Evolutionary conservation across 2,797 vertebrate species (phyloP).

Genomic region (Cynopterus sphinx): DNA sequence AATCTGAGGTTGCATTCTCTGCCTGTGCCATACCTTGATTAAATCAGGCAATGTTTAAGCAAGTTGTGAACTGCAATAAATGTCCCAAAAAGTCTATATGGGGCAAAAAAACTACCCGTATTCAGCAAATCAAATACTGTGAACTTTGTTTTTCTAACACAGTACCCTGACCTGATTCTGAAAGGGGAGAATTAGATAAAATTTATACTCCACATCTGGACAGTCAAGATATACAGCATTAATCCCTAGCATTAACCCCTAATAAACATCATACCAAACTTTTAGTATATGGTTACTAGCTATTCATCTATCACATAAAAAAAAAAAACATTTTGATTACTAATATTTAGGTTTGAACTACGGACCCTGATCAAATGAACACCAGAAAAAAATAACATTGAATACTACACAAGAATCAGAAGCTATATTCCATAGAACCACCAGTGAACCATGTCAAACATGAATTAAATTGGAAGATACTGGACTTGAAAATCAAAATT

Average conservation of each 20-base stretch:
- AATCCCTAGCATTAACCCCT: not conserved
- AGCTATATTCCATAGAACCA: not conserved
- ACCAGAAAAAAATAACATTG: not conserved
- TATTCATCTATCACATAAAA: not conserved
- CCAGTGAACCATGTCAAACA: not conserved
- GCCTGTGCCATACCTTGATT: not conserved
- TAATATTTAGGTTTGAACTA: not conserved
- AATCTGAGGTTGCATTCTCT: not conserved
- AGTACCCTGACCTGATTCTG: not conserved
- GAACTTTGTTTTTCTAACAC: not conserved
- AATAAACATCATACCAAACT: not conserved
- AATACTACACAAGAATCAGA: not conserved
- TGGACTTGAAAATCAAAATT: constrained; percentile 47
- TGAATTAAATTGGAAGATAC: not conserved
- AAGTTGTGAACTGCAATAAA: not conserved
- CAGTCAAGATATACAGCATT: constrained; percentile 20
- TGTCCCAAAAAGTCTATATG: not conserved
- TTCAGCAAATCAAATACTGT: not conserved
- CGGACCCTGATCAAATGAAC: not conserved
- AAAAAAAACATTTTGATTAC: not conserved
- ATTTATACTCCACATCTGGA: not conserved
- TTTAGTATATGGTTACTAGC: not conserved
- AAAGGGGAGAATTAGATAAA: not conserved
- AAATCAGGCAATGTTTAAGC: not conserved
- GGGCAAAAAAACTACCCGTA: not conserved